Evolutionary conservation across 2,888 invertebrate genomes (phyloP), one percentile per base, ranked within the genome.

Genomic region (Urechis unicinctus): DNA sequence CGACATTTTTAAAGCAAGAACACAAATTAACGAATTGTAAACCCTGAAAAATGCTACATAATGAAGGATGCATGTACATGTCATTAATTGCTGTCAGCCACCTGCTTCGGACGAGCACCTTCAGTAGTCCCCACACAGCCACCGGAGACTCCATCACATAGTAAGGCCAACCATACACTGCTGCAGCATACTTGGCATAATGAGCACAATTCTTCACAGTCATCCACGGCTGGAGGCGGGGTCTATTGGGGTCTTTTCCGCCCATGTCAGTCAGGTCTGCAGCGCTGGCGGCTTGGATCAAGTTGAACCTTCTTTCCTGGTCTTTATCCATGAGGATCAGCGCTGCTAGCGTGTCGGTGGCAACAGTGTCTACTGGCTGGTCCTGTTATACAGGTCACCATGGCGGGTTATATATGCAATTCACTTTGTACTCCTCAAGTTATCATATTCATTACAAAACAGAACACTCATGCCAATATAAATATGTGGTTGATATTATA

Each of bases 141-240:
- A 48, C 17, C 5, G 51, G 52, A 13, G 42, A 36, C 6, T 47
- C 22, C n/a, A 59, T 36, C 6, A 54, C 31, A 28, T 59, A 61
- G 52, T 55, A 52, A 22, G 56, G 58, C 61, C 61, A 61, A 17
- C 61, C 61, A 31, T 58, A 61, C n/a, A 47, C 31, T 17, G 58
- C 61, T 4, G 45, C 50, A 2, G 58, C 61, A 46, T 51, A 61
- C 51, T 29, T 46, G 30, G 56, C 51, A 52, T 57, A 60, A 45
- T 57, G 54, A 9, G 51, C 44, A n/a, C 56, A 55, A 21, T 50
- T 42, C 5, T 6, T 2, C 2, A 54, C 44, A 36, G 24, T 55
- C 60, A 60, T 60, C 60, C 60, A 60, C 1, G 47, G 21, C 28
- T 44, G 56, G 17, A 28, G 56, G 17, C 2, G 6, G 28, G 41